phyloP scores from a whole-genome alignment of 2,888 invertebrate genomes.

The Zygothrica quintamaculata region DNA sequence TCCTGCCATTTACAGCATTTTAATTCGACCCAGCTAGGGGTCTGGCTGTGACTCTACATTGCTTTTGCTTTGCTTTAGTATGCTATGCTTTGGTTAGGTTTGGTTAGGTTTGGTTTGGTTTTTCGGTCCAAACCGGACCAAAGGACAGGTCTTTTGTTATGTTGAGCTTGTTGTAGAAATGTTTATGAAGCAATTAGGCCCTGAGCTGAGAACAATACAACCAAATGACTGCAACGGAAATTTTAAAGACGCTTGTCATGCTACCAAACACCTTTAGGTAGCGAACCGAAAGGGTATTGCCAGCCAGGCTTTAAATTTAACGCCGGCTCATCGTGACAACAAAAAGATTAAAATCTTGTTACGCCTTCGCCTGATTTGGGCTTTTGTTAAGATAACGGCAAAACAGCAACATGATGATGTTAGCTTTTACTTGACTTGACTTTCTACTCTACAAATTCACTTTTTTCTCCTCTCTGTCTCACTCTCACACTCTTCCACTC shows the following conservation, averaged over 20 bases:
- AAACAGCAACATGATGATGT: slow-evolving; percentile 37
- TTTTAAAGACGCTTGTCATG: slow-evolving; percentile 62
- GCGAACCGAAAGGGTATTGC: slow-evolving; percentile 47
- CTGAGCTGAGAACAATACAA: slow-evolving; percentile 73
- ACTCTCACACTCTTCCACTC: too few species aligned
- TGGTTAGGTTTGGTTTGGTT: background rate
- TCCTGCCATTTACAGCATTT: slow-evolving; percentile 79
- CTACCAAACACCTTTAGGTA: slow-evolving; percentile 42
- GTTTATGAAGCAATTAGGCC: slow-evolving; percentile 82
- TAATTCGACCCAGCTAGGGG: slow-evolving; percentile 51
- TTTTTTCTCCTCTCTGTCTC: too few species aligned
- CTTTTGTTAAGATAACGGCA: slow-evolving; percentile 49
- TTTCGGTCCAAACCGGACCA: background rate
- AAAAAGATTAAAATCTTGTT: slow-evolving; percentile 72
- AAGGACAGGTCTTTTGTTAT: slow-evolving; percentile 55
- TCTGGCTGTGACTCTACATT: too few species aligned
- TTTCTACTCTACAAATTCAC: background rate
- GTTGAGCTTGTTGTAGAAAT: slow-evolving; percentile 69
- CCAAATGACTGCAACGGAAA: slow-evolving; percentile 72
- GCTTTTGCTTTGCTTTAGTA: too few species aligned
- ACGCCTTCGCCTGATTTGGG: slow-evolving; percentile 71
- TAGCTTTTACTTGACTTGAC: slow-evolving; percentile 27
- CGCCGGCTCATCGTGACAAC: slow-evolving; percentile 71
- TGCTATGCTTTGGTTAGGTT: too few species aligned
- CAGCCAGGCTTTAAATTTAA: slow-evolving; percentile 58